Evolutionary conservation across 2,888 invertebrate genomes (phyloP), one percentile per base, ranked within the genome.

Genomic region (Eupithecia inturbata): DNA sequence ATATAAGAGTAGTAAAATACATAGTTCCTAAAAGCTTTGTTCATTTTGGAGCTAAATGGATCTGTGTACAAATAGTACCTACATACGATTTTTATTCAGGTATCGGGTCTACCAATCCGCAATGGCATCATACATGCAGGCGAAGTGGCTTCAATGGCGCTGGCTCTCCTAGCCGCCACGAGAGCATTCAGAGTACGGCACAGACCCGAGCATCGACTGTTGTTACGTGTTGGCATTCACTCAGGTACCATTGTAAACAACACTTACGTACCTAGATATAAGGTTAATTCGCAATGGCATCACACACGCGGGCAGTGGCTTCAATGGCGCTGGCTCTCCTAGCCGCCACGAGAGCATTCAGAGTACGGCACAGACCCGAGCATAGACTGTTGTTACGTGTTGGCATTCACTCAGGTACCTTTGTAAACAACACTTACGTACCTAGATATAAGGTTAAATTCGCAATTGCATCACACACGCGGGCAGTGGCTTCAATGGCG

Each of bases 111-210:
- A 57, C 99, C 99, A 0, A 96, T 98, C 72, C 96, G 97, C 75
- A 99, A 98, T 89, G 98, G 98, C 41, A 97, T 97, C 84, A 95
- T 96, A 72, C 99, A 99, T 90, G 99, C 99, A 1, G 97, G 97
- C 3, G 99, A 99, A 94, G 97, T 99, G 80, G 98, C 98, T 16
- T 97, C 98, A 14, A 98, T 99, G 98, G 97, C 98, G 4, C 92
- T 98, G 74, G 98, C 98, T 82, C 93, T 98, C 78, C 89, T 98
- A 70, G 97, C 97, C 19, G 98, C 97, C 16, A 97, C 97, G 87
- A 96, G 96, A 86, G 98, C 97, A 82, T 99, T 99, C 92, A 96
- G 77, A 98, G 99, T 94, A 96, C 96, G 84, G 98, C 99, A 88
- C 96, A 97, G 64, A 98, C 99, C 92, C 95, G 98, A 80, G 98